Percentiles rank a stretch among this genome's conserved stretches.
Evolutionary conservation across 2,113 vertebrate genomes (phyloP).

Genomic region (Ailuropoda melanoleuca): DNA sequence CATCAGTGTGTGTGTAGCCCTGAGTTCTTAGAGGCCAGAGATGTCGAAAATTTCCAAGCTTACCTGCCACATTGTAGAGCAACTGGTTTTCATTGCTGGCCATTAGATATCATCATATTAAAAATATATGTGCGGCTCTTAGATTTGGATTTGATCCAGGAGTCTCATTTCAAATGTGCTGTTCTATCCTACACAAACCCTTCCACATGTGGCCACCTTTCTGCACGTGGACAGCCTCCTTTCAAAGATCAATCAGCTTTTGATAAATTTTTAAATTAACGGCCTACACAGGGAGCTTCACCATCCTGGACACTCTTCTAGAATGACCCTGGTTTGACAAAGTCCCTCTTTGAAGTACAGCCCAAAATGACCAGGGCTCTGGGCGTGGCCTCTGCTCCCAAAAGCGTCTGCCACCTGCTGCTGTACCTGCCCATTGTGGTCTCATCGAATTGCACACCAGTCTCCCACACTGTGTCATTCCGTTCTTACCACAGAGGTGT

Average conservation of each 20-base stretch:
- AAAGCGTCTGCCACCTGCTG: neutral
- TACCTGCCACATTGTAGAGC: neutral
- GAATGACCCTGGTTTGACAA: neutral
- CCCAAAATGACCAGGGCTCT: neutral
- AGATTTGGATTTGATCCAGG: neutral
- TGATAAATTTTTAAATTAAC: neutral
- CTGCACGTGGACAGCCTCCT: neutral
- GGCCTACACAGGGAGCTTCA: too few relatives aligned
- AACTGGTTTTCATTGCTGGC: neutral
- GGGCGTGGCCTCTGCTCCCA: accelerated
- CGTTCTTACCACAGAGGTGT: accelerated
- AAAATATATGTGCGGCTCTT: neutral
- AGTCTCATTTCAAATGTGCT: neutral
- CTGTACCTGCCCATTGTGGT: accelerated
- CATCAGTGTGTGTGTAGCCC: neutral
- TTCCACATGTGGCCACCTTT: neutral
- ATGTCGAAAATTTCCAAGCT: accelerated
- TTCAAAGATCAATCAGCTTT: neutral
- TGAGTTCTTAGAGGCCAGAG: neutral
- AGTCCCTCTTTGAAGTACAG: neutral
- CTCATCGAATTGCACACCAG: neutral
- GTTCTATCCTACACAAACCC: too few relatives aligned
- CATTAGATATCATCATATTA: accelerated
- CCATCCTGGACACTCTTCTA: neutral
- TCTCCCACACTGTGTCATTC: neutral